Percentiles rank a stretch among this genome's conserved stretches.
phyloP scores from a whole-genome alignment of 2,888 invertebrate species.

The Drosophila niveifrons region DNA sequence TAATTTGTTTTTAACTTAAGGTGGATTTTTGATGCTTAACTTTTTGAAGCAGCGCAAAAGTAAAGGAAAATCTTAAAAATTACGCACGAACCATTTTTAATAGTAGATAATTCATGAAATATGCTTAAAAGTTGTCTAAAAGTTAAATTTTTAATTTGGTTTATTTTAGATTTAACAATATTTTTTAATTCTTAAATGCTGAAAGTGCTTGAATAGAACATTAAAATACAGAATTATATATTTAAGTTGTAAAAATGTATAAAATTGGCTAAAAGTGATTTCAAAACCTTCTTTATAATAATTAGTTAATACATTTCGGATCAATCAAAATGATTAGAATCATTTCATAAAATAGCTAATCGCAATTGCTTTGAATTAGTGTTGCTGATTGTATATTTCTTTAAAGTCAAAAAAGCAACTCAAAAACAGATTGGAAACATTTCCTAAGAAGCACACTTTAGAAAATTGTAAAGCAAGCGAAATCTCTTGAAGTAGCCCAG shows the following conservation, averaged over 20 bases:
- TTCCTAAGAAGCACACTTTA: background rate
- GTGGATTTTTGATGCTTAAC: constrained; percentile 11
- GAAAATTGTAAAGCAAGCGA: constrained; percentile 9
- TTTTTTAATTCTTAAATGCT: too few species aligned
- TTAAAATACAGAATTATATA: too few species aligned
- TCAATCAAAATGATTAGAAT: too few species aligned
- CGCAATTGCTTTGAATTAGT: too few species aligned
- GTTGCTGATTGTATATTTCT: too few species aligned
- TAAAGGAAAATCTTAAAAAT: background rate
- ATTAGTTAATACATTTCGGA: background rate
- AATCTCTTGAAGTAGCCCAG: constrained; percentile 15
- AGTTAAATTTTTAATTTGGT: background rate
- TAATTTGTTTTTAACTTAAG: background rate
- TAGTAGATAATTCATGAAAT: background rate
- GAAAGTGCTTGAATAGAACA: too few species aligned
- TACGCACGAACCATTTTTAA: background rate
- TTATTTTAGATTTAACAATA: too few species aligned
- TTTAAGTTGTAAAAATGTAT: too few species aligned
- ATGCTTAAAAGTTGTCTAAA: background rate
- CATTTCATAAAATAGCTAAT: too few species aligned
- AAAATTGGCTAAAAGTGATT: too few species aligned
- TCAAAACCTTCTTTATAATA: background rate
- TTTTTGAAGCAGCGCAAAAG: background rate
- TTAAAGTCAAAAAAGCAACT: too few species aligned
- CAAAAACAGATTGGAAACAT: background rate